Evolutionary conservation across 2,797 vertebrate genomes (phyloP), one percentile per base, ranked within the genome.

Genomic region (Oreonectes daqikongensis): DNA sequence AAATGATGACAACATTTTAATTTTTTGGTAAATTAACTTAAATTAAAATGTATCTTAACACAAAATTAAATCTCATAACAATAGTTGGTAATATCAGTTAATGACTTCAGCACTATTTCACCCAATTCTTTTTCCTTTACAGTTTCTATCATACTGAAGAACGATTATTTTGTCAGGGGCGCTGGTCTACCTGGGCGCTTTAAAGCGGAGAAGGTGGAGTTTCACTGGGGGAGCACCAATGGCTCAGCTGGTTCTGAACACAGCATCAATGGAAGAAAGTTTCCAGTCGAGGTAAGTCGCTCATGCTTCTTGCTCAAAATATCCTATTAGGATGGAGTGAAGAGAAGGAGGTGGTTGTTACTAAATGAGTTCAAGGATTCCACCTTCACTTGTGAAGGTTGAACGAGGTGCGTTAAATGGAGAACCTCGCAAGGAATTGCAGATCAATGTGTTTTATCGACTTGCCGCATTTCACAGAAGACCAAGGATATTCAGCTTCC

Each of bases 131-230:
- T 69, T 73, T 71, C 79, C 38, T 64, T 74, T 85, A 79, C 92
- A 99, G 97, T 99, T 80, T 97, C 97, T 79, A 94, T 99, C 87
- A 93, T 95, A 69, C 92, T 99, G 88, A 98, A 96, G 90, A 95
- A 98, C 44, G 95, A 98, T 90, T 98, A 97, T 89, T 99, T 97
- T 88, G 92, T 98, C 86, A 93, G 95, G 11, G 97, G 97, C 9
- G 97, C 96, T 0, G 96, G 94, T 32, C 90, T 99, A 71, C 97
- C 97, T 0, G 96, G 96, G 63, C 94, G 97, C 88, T 98, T 98
- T 92, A 99, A 97, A 88, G 97, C 96, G 1, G 97, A 98, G 90
- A 98, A 97, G 92, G 94, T 98, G 85, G 97, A 98, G 87, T 98
- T 99, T 90, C 97, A 98, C 89, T 99, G 97, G 97, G 97, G 97